Evolutionary conservation across 2,888 invertebrate genomes (phyloP).

Genomic region (Anthrax anthrax): DNA sequence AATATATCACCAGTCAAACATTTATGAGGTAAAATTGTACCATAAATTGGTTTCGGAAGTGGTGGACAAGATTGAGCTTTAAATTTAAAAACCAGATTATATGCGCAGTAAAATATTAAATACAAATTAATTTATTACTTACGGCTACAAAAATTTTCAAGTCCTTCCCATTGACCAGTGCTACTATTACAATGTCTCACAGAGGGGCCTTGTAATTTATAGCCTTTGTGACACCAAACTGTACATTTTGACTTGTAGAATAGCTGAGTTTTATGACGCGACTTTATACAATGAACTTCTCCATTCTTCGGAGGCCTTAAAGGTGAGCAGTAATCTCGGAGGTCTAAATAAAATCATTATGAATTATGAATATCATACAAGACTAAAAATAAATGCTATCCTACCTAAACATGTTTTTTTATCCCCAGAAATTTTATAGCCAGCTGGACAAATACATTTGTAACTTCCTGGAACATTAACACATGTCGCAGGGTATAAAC

Average conservation of each 20-base stretch:
- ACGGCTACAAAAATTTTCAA: slow-evolving; percentile 39
- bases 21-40: slow-evolving; percentile 37
- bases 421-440: slow-evolving; percentile 24
- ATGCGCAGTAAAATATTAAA: not conserved
- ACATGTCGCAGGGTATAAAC: slow-evolving; percentile 26
- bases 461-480: slow-evolving; percentile 37
- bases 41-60: slow-evolving; percentile 35
- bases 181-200: slow-evolving; percentile 37
- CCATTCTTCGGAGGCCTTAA: slow-evolving; percentile 27
- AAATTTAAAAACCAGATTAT: slow-evolving; percentile 2
- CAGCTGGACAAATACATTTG: slow-evolving; percentile 37
- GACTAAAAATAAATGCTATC: not conserved
- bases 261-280: slow-evolving; percentile 27
- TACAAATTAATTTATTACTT: slow-evolving; percentile 25
- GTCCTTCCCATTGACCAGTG: slow-evolving; percentile 37
- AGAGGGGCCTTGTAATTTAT: slow-evolving; percentile 38
- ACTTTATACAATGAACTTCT: slow-evolving; percentile 27
- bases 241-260: slow-evolving; percentile 31
- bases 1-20: slow-evolving; percentile 37
- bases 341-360: slow-evolving; percentile 10
- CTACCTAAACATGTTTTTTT: slow-evolving; percentile 15
- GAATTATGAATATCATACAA: too few relatives aligned
- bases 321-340: slow-evolving; percentile 25
- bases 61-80: slow-evolving; percentile 37
- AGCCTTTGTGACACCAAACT: slow-evolving; percentile 35